phyloP scores from a whole-genome alignment of 2,113 vertebrate species.

The Pomatorhinus ruficollis region DNA sequence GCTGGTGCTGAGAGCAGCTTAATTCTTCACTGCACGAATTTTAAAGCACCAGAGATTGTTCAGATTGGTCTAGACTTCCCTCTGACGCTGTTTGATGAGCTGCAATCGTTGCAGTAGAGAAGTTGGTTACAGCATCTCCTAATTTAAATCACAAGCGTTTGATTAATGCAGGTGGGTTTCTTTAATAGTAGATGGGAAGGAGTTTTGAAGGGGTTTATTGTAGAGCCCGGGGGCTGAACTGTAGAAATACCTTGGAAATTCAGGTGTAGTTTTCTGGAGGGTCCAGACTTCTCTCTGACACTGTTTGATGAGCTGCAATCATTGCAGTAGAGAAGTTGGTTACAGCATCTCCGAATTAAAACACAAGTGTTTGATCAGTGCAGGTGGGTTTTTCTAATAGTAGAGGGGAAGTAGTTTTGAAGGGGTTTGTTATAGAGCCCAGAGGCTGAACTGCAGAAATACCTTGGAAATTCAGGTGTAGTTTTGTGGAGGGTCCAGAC shows the following conservation, averaged over 20 bases:
- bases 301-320: too few relatives aligned
- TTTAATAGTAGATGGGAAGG: background rate
- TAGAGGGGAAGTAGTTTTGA: too few relatives aligned
- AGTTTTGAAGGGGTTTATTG: background rate
- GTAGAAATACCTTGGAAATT: accelerated
- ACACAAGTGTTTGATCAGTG: too few relatives aligned
- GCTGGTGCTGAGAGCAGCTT: background rate
- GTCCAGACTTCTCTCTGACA: too few relatives aligned
- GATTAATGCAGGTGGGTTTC: background rate
- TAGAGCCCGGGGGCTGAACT: background rate
- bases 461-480: too few relatives aligned
- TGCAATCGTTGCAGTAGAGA: background rate
- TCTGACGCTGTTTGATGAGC: background rate
- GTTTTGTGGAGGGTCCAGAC: too few relatives aligned
- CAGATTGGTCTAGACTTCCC: accelerated
- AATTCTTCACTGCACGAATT: background rate
- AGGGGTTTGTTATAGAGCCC: too few relatives aligned
- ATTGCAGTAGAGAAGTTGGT: too few relatives aligned
- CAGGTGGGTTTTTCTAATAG: too few relatives aligned
- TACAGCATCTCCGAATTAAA: too few relatives aligned
- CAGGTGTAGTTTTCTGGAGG: background rate
- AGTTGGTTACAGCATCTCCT: accelerated
- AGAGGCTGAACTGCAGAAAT: too few relatives aligned
- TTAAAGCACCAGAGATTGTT: background rate
- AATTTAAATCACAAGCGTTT: background rate